Percentiles rank a stretch among this genome's conserved stretches.
These are phyloP conservation scores for Nemotelus pantherinus DNA, from an alignment of 2,888 invertebrate species.

Conservation along the genomic window DNA sequence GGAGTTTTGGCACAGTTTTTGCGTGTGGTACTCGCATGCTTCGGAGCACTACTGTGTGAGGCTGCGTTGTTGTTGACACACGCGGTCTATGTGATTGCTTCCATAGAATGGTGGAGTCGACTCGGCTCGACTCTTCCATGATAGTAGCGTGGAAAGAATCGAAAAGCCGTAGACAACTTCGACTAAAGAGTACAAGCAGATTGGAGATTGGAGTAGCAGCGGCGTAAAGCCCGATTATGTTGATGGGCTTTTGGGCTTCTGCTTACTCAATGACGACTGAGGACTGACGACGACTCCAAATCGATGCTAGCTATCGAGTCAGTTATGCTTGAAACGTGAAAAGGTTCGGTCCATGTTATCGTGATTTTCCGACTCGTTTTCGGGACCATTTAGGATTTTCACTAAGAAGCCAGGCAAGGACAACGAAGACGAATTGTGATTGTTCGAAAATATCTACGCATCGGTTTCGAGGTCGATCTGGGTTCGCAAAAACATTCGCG, in stretches of 20 bases:
- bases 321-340: constrained; percentile 49
- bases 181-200: too few species aligned
- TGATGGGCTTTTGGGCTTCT: constrained; percentile 28
- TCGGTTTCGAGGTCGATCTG: too few species aligned
- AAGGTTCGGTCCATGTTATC: constrained; percentile 45
- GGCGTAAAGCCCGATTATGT: constrained; percentile 37
- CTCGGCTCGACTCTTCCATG: too few species aligned
- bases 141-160: too few species aligned
- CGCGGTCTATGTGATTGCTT: too few species aligned
- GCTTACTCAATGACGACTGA: constrained; percentile 19
- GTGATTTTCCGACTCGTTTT: background rate
- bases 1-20: too few species aligned
- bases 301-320: constrained; percentile 37
- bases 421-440: background rate
- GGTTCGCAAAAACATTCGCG: too few species aligned
- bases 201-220: background rate
- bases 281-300: background rate
- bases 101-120: too few species aligned
- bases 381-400: background rate
- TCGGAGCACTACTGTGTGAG: too few species aligned
- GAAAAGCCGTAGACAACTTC: too few species aligned
- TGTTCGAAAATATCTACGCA: background rate
- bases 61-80: too few species aligned
- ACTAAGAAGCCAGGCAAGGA: background rate
- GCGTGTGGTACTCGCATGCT: too few species aligned